Conservation (phyloP, 2,113 vertebrate species). For the Callospermophilus lateralis region DNA sequence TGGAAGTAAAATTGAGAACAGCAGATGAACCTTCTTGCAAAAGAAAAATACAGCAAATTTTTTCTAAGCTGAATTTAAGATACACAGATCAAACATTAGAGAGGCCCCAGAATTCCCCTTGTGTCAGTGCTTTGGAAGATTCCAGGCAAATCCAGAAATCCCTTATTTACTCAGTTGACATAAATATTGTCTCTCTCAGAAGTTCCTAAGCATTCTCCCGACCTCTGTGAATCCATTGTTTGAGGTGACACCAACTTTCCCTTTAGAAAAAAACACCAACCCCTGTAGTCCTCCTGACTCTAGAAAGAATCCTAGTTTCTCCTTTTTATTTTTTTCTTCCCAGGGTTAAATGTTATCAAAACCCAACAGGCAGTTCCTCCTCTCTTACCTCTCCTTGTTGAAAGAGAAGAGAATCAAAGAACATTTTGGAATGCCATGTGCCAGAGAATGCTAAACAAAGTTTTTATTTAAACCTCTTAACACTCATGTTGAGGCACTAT, state of each 20-base stretch:
- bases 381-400: background rate
- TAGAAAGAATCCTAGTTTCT: background rate
- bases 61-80: background rate
- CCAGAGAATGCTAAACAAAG: background rate
- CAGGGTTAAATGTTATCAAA: background rate
- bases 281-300: background rate
- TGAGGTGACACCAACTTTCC: background rate
- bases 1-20: background rate
- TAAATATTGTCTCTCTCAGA: too few relatives aligned
- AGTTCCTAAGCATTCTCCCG: too few relatives aligned
- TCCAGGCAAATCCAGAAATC: too few relatives aligned
- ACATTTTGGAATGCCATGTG: background rate
- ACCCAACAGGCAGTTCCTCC: background rate
- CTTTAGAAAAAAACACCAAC: background rate
- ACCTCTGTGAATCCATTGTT: background rate
- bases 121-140: background rate
- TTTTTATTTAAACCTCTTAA: background rate
- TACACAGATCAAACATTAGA: background rate
- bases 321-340: background rate
- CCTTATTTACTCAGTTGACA: background rate
- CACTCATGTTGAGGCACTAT: background rate
- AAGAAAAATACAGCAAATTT: background rate
- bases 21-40: background rate
- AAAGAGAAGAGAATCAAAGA: background rate
- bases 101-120: background rate